Conservation (phyloP, 2,113 vertebrate species). For the Pterocles orientalis region DNA sequence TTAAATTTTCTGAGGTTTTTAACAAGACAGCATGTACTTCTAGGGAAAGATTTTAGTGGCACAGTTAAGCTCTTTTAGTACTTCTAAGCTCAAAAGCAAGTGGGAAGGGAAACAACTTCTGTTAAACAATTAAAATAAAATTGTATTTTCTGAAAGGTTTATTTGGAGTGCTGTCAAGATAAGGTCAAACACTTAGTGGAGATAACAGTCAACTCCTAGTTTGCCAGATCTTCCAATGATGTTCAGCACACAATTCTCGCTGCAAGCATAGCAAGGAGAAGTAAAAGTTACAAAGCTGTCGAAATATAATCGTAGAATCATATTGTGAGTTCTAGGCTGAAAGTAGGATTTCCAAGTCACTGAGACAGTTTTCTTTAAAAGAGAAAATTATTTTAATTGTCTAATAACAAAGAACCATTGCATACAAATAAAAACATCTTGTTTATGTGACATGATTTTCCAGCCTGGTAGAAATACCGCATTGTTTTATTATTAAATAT, state of each 20-base stretch:
- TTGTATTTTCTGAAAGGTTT: neutral
- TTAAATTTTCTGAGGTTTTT: neutral
- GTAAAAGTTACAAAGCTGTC: neutral
- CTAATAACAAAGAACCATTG: accelerated
- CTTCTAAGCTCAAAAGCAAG: accelerated
- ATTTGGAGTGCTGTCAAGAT: neutral
- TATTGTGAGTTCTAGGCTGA: neutral
- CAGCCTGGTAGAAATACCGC: neutral
- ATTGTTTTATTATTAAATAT: neutral
- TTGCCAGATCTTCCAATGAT: neutral
- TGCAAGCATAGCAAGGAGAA: neutral
- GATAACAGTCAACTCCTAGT: neutral
- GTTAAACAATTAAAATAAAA: neutral
- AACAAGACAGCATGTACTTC: accelerated
- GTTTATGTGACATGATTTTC: neutral
- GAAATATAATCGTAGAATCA: neutral
- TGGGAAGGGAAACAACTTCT: neutral
- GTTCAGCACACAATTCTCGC: accelerated
- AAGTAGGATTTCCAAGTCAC: neutral
- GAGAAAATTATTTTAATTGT: neutral
- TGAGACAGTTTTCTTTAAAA: neutral
- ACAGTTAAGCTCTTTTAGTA: accelerated
- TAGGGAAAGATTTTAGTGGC: neutral
- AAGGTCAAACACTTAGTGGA: neutral
- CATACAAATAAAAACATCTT: accelerated